A percentile compares a stretch with the other conserved stretches of the same genome.
These are phyloP conservation scores for Lithobates sylvaticus DNA, from an alignment of 2,797 vertebrate genomes.

Conservation along the genomic window DNA sequence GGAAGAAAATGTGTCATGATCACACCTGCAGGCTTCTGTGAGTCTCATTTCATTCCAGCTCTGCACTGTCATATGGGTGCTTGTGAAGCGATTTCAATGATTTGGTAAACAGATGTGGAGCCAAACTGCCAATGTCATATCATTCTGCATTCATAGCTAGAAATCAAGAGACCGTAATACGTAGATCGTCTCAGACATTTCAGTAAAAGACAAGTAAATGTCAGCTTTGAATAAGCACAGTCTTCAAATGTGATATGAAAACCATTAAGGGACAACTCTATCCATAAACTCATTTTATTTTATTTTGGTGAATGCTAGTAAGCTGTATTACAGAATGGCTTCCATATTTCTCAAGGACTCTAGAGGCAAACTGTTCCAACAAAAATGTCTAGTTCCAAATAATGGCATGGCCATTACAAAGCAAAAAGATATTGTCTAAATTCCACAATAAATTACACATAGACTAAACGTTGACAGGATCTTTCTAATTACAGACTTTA, in stretches of 20 bases:
- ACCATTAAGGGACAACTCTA: constrained; percentile 20
- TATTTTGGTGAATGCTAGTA: no score
- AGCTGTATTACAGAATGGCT: background rate
- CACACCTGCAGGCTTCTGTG: constrained; percentile 63
- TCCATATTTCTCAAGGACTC: background rate
- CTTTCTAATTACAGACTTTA: no score
- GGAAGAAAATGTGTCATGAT: constrained; percentile 58
- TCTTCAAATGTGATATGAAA: constrained; percentile 41
- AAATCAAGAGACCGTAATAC: constrained; percentile 63
- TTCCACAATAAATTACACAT: no score
- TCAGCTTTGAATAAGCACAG: constrained; percentile 52
- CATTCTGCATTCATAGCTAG: constrained; percentile 49
- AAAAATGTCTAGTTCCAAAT: background rate
- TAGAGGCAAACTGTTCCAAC: background rate
- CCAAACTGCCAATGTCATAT: constrained; percentile 26
- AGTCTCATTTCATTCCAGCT: constrained; percentile 40
- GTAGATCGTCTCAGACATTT: constrained; percentile 55
- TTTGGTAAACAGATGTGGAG: constrained; percentile 60
- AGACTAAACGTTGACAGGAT: no score
- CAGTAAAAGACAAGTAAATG: constrained; percentile 51
- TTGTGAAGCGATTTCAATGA: constrained; percentile 52
- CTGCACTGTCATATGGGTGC: constrained; percentile 44
- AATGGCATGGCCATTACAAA: no score
- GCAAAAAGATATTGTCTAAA: no score
- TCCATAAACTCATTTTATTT: background rate